Conservation (phyloP, 53 echinoderm and acorn worm genomes). For the Glandiceps talaboti region DNA sequence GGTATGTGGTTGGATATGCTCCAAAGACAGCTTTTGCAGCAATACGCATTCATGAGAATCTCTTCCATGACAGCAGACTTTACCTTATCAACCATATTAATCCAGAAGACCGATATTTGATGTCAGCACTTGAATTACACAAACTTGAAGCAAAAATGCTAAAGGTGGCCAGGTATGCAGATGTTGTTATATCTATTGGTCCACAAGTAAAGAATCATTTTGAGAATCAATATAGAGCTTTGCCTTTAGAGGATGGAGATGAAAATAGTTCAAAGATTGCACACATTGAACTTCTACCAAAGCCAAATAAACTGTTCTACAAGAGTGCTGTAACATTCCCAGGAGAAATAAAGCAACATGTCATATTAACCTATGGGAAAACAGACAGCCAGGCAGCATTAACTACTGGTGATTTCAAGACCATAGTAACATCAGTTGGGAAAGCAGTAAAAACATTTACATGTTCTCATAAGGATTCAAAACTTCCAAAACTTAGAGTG, state of each 20-base stretch:
- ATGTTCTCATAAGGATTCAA: too few species aligned
- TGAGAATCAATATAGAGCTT: background rate
- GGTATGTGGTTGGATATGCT: background rate
- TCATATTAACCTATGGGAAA: background rate
- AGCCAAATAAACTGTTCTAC: background rate
- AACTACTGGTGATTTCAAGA: background rate
- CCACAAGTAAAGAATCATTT: background rate
- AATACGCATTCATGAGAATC: background rate
- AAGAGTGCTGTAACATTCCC: background rate
- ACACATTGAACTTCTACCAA: background rate
- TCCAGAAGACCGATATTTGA: background rate
- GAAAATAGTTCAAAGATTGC: background rate
- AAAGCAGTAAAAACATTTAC: background rate
- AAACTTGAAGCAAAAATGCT: background rate
- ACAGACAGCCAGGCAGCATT: background rate
- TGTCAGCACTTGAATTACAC: background rate
- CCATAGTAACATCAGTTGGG: background rate
- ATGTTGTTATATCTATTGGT: background rate
- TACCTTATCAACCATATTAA: background rate
- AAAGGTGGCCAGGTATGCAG: background rate
- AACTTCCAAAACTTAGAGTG: background rate
- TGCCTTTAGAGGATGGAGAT: too few species aligned
- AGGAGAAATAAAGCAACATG: background rate
- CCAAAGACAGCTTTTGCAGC: background rate
- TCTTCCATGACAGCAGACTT: background rate